These are phyloP conservation scores for Pycnonotus jocosus DNA, from an alignment of 2,113 vertebrate genomes.

Conservation along the genomic window DNA sequence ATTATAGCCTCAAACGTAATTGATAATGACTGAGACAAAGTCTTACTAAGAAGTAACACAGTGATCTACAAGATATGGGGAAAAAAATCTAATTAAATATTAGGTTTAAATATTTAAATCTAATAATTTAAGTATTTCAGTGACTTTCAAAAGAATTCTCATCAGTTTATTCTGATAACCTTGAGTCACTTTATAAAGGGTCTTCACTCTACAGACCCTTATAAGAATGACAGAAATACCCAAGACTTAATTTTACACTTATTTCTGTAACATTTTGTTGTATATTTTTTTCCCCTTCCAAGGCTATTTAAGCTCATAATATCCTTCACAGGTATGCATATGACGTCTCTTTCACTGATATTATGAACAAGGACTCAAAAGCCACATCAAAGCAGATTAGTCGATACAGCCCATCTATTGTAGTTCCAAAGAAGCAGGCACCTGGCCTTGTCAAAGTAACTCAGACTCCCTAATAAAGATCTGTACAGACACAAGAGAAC, in stretches of 20 bases:
- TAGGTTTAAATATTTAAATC: neutral
- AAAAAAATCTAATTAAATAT: neutral
- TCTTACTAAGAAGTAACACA: neutral
- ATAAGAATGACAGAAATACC: neutral
- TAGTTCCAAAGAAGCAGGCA: neutral
- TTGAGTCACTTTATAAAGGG: neutral
- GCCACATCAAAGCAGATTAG: neutral
- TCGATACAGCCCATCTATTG: neutral
- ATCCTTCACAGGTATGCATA: neutral
- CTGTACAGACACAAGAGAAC: neutral
- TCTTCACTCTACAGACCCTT: neutral
- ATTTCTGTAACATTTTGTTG: neutral
- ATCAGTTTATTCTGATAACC: neutral
- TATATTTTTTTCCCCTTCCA: neutral
- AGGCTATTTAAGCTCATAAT: neutral
- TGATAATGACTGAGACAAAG: neutral
- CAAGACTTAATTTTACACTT: neutral
- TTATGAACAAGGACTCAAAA: neutral
- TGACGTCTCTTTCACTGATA: accelerated
- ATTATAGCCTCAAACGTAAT: neutral
- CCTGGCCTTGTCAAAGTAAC: neutral
- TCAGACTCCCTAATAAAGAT: neutral
- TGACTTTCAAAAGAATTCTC: neutral
- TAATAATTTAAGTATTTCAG: neutral
- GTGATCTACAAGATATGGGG: neutral